Conservation (phyloP, 2,888 invertebrate species). For the Cylindroiulus punctatus region DNA sequence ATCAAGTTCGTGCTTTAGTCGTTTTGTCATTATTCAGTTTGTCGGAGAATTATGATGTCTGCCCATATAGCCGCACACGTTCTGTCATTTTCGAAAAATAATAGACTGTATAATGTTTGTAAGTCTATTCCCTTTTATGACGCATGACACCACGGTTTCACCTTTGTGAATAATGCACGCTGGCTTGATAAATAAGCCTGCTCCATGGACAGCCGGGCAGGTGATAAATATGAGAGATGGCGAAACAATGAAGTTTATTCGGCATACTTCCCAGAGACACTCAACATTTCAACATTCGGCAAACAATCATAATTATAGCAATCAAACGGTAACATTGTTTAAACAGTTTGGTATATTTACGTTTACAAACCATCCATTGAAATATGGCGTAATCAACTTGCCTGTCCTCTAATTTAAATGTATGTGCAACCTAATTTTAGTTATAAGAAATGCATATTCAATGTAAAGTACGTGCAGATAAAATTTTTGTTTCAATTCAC, state of each 20-base stretch:
- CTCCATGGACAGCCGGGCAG: not conserved
- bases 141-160: not conserved
- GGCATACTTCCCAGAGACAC: not conserved
- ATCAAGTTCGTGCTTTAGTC: not conserved
- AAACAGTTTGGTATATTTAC: too few species aligned
- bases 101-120: not conserved
- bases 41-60: not conserved
- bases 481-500: too few species aligned
- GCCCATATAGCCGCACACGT: not conserved
- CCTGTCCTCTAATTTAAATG: too few species aligned
- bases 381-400: too few species aligned
- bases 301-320: too few species aligned
- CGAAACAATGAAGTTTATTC: not conserved
- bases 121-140: not conserved
- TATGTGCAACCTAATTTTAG: too few species aligned
- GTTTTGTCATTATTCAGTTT: not conserved
- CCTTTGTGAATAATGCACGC: not conserved
- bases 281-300: too few species aligned
- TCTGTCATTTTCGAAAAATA: not conserved
- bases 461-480: too few species aligned
- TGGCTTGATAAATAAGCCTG: not conserved
- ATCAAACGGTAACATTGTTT: too few species aligned
- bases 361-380: too few species aligned
- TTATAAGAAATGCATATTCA: too few species aligned
- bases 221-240: not conserved